A percentile compares a stretch with the other conserved stretches of the same genome.
These are phyloP conservation scores for Athalia cordata DNA, from an alignment of 2,888 invertebrate species.

Conservation along the genomic window DNA sequence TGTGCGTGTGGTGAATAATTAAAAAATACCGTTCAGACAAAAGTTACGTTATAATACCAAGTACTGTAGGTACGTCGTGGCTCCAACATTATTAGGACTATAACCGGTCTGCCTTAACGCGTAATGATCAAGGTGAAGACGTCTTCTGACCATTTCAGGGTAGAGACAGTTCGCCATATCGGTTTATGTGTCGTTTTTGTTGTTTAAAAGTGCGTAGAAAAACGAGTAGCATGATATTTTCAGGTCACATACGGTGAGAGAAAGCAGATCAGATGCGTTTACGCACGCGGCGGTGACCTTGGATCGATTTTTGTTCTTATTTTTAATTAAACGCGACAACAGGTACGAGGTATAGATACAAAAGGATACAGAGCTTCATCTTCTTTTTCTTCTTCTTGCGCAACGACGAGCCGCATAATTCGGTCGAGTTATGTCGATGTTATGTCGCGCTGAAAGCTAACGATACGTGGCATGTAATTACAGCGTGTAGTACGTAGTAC, in stretches of 20 bases:
- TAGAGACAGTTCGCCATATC: neutral
- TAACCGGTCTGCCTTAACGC: conserved; percentile 4
- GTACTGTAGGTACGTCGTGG: neutral
- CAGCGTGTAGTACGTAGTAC: too few relatives aligned
- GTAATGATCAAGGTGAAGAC: neutral
- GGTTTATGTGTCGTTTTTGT: neutral
- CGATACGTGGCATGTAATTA: neutral
- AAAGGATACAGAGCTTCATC: neutral
- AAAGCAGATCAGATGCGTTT: conserved; percentile 24
- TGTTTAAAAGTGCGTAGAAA: neutral
- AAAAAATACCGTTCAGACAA: conserved; percentile 15
- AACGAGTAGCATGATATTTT: neutral
- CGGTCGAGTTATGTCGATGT: conserved; percentile 9
- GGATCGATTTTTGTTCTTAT: neutral
- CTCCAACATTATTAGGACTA: neutral
- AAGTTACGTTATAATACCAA: conserved; percentile 30
- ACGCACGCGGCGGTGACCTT: neutral
- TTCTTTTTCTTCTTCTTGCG: too few relatives aligned
- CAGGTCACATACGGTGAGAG: conserved; percentile 7
- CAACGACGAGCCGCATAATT: too few relatives aligned
- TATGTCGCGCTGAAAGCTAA: neutral
- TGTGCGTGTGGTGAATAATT: conserved; percentile 16
- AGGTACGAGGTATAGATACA: neutral
- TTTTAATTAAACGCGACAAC: too few relatives aligned
- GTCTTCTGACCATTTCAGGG: neutral